These are phyloP conservation scores for Drosophila ironensis DNA, from an alignment of 1,140 invertebrate species.

Conservation along the genomic window DNA sequence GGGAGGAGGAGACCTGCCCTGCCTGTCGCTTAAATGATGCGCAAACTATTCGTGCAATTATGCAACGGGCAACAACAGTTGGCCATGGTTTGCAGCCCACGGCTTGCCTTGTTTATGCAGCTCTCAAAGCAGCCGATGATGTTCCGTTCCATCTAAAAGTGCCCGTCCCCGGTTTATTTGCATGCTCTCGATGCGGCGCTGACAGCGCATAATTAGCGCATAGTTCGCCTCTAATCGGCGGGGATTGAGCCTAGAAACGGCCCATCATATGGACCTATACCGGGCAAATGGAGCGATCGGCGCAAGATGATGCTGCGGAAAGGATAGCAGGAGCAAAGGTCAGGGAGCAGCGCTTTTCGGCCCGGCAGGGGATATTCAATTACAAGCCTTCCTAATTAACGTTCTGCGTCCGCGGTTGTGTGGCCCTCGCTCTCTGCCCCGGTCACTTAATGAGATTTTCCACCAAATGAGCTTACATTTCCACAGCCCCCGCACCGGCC, in stretches of 20 bases:
- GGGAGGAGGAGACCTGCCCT: slow-evolving; percentile 11
- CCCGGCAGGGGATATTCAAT: slow-evolving; percentile 34
- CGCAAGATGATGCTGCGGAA: slow-evolving; percentile 16
- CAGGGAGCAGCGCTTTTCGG: slow-evolving; percentile 9
- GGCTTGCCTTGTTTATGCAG: slow-evolving; percentile 17
- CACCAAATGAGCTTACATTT: slow-evolving; percentile 38
- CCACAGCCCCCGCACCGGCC: background rate
- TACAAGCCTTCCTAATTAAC: slow-evolving; percentile 51
- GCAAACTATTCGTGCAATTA: slow-evolving; percentile 38
- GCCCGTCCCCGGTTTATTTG: too few species aligned
- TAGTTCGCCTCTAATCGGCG: background rate
- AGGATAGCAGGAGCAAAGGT: background rate
- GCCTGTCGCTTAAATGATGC: slow-evolving; percentile 36
- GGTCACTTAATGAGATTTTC: slow-evolving; percentile 48
- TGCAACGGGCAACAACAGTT: background rate
- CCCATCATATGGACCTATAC: background rate
- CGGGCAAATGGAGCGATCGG: slow-evolving; percentile 30
- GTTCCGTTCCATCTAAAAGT: too few species aligned
- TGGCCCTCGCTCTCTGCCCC: slow-evolving; percentile 23
- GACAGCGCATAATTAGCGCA: slow-evolving; percentile 44
- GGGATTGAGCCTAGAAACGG: background rate
- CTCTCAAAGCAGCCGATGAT: slow-evolving; percentile 10
- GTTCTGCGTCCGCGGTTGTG: slow-evolving; percentile 25
- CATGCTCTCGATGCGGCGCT: slow-evolving; percentile 17
- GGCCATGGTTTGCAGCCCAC: too few species aligned